Percentiles rank a stretch among this genome's conserved stretches.
Conservation (phyloP, 2,113 vertebrate species). For the Eurystomus gularis region DNA sequence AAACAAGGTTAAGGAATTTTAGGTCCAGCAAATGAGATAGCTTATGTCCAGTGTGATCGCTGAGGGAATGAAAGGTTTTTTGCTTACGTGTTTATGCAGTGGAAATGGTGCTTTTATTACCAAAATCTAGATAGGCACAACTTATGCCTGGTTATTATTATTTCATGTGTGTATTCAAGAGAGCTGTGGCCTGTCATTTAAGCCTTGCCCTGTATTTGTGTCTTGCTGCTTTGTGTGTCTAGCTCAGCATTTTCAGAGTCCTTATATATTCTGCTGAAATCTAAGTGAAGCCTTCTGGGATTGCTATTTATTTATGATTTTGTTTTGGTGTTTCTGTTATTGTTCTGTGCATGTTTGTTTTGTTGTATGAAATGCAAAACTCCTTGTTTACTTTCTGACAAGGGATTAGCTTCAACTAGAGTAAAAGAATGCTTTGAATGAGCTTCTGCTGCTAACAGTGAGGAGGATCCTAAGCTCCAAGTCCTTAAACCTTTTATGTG, state of each 20-base stretch:
- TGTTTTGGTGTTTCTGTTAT: neutral
- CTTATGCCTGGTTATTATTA: neutral
- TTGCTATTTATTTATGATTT: neutral
- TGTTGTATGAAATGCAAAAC: neutral
- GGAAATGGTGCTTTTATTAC: neutral
- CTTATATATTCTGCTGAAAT: neutral
- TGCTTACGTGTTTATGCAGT: neutral
- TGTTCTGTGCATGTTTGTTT: neutral
- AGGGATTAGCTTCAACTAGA: conserved; percentile 14
- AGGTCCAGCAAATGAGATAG: neutral
- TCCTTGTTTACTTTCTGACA: neutral
- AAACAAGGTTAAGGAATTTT: neutral
- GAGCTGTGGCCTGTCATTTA: neutral
- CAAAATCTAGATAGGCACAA: neutral
- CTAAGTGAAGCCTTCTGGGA: neutral
- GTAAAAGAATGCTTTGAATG: neutral
- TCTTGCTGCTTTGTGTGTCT: neutral
- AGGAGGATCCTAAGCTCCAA: neutral
- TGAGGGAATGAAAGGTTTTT: neutral
- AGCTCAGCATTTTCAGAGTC: neutral
- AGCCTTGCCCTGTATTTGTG: neutral
- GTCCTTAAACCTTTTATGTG: conserved; percentile 40
- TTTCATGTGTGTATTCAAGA: neutral
- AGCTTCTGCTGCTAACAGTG: neutral
- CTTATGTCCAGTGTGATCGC: neutral